Percentiles rank a stretch among this genome's conserved stretches.
These are phyloP conservation scores for Notothenia rossii DNA, from an alignment of 2,113 vertebrate species.

Conservation along the genomic window DNA sequence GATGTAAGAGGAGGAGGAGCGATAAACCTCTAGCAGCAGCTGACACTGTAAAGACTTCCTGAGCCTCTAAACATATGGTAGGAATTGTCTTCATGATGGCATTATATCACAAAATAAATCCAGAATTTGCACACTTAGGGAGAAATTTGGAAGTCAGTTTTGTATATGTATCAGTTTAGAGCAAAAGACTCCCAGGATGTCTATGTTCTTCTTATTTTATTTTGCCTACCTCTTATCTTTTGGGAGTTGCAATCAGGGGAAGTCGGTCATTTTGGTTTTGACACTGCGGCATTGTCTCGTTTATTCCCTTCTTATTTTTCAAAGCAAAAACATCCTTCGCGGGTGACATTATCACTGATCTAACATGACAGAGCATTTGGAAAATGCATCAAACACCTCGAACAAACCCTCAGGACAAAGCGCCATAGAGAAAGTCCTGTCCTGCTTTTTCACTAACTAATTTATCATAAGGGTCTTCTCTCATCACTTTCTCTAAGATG, in stretches of 20 bases:
- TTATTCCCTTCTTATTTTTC: conserved; percentile 11
- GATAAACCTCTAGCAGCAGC: conserved; percentile 54
- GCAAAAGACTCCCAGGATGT: conserved; percentile 36
- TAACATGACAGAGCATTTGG: conserved; percentile 35
- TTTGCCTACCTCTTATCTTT: conserved; percentile 22
- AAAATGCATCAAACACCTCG: conserved; percentile 35
- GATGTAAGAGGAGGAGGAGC: conserved; percentile 21
- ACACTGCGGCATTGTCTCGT: background rate
- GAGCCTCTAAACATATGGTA: conserved; percentile 71
- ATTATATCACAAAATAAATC: conserved; percentile 68
- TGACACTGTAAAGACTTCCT: conserved; percentile 69
- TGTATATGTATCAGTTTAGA: conserved; percentile 42
- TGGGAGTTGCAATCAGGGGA: conserved; percentile 8
- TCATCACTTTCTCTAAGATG: conserved; percentile 19
- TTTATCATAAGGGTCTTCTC: conserved; percentile 17
- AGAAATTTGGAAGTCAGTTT: conserved; percentile 54
- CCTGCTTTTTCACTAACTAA: conserved; percentile 21
- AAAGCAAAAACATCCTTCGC: conserved; percentile 18
- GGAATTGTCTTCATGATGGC: conserved; percentile 61
- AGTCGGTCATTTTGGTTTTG: conserved; percentile 15
- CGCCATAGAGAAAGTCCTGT: conserved; percentile 22
- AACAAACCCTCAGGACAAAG: conserved; percentile 11
- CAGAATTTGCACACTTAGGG: conserved; percentile 52
- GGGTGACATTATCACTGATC: conserved; percentile 1
- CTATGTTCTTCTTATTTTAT: conserved; percentile 12